Percentiles rank a stretch among this genome's conserved stretches.
phyloP scores from a whole-genome alignment of 2,888 invertebrate genomes.

The Antitype chi region DNA sequence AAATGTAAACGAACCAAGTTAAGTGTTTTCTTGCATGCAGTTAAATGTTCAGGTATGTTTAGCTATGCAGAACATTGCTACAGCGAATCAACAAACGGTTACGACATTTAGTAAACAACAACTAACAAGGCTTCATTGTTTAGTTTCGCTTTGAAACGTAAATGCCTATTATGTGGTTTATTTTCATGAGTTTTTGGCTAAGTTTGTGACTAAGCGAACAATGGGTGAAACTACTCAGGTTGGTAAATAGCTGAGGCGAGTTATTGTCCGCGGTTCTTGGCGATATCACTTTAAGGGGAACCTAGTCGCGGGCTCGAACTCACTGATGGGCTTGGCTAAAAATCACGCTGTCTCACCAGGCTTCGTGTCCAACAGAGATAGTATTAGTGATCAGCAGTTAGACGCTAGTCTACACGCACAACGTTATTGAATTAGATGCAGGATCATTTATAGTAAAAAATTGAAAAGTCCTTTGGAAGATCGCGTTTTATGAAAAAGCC shows the following conservation, averaged over 20 bases:
- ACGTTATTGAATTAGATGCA: too few relatives aligned
- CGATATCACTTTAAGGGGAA: not conserved
- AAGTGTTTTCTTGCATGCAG: slow-evolving; percentile 60
- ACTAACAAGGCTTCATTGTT: slow-evolving; percentile 37
- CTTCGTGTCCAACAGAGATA: too few relatives aligned
- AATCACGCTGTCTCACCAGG: too few relatives aligned
- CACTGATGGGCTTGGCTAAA: too few relatives aligned
- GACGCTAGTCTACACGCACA: too few relatives aligned
- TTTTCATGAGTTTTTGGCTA: slow-evolving; percentile 26
- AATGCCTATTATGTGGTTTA: slow-evolving; percentile 20
- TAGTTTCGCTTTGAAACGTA: slow-evolving; percentile 23
- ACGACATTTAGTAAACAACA: slow-evolving; percentile 38
- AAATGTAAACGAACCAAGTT: slow-evolving; percentile 41
- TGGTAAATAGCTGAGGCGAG: not conserved
- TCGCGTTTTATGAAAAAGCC: too few relatives aligned
- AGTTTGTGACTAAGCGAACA: slow-evolving; percentile 15
- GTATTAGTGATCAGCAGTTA: too few relatives aligned
- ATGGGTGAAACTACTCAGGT: not conserved
- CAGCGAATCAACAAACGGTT: slow-evolving; percentile 40
- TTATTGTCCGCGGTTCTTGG: not conserved
- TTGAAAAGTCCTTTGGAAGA: too few relatives aligned
- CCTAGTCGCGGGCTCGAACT: too few relatives aligned
- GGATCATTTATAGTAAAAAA: too few relatives aligned
- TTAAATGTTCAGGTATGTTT: slow-evolving; percentile 53
- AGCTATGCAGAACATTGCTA: slow-evolving; percentile 38